A percentile compares a stretch with the other conserved stretches of the same genome.
These are phyloP conservation scores for Triplophysa bombifrons DNA, from an alignment of 2,797 vertebrate species.

Conservation along the genomic window DNA sequence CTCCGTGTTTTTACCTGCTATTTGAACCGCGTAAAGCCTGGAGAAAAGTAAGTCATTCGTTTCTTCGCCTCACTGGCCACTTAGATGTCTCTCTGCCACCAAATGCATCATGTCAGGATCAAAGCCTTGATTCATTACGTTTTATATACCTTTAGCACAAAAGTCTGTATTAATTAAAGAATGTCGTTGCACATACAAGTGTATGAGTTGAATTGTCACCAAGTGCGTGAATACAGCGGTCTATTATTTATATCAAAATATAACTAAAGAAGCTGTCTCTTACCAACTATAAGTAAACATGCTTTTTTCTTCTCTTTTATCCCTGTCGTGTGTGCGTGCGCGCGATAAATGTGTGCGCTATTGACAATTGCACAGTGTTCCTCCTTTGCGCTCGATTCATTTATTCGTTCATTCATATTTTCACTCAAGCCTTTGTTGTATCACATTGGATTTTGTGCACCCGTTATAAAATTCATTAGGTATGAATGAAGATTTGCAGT, in stretches of 20 bases:
- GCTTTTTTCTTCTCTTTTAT: not conserved
- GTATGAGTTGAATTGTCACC: not conserved
- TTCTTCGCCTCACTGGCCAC: slow-evolving; percentile 11
- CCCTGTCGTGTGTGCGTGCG: not conserved
- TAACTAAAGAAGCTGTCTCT: slow-evolving; percentile 8
- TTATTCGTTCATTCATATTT: slow-evolving; percentile 21
- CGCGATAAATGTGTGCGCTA: slow-evolving; percentile 36
- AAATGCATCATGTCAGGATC: not conserved
- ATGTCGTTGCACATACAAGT: not conserved
- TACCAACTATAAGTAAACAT: slow-evolving; percentile 12
- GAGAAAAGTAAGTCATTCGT: slow-evolving; percentile 72
- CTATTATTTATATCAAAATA: slow-evolving; percentile 6
- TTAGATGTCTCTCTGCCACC: slow-evolving; percentile 1
- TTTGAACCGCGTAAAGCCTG: slow-evolving; percentile 54
- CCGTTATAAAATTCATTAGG: not conserved
- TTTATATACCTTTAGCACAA: not conserved
- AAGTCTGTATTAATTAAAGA: not conserved
- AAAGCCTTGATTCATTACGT: not conserved
- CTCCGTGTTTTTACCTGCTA: slow-evolving; percentile 57
- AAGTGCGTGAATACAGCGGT: slow-evolving; percentile 25
- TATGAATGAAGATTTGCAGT: not conserved
- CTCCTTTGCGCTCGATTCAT: slow-evolving; percentile 23
- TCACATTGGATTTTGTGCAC: not conserved
- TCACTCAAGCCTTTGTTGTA: not conserved
- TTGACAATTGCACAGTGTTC: slow-evolving; percentile 38